A percentile compares a stretch with the other conserved stretches of the same genome.
Conservation (phyloP, 2,113 vertebrate species). For the Trematocara macrostoma region DNA sequence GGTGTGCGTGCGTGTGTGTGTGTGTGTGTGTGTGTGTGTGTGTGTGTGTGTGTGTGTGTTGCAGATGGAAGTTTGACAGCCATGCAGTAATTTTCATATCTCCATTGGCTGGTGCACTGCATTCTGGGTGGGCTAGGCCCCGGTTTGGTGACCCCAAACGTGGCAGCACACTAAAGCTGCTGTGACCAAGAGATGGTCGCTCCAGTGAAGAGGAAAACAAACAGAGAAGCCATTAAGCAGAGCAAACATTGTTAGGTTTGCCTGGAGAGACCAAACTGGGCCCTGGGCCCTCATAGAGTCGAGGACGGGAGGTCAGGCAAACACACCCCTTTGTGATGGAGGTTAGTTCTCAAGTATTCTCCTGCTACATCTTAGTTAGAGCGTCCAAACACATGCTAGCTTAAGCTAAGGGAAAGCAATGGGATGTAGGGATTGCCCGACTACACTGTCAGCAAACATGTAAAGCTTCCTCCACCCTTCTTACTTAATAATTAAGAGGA, state of each 20-base stretch:
- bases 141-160: constrained; percentile 24
- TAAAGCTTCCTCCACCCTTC: background rate
- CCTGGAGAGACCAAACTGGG: constrained; percentile 32
- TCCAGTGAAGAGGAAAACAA: constrained; percentile 64
- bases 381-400: background rate
- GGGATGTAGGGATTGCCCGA: background rate
- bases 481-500: background rate
- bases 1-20: background rate
- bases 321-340: constrained; percentile 41
- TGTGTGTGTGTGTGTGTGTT: background rate
- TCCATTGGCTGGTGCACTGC: background rate
- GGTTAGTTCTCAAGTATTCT: constrained; percentile 8
- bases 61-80: background rate
- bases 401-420: background rate
- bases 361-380: constrained; percentile 29
- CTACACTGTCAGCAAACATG: background rate
- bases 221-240: constrained; percentile 59
- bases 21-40: background rate
- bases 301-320: constrained; percentile 38
- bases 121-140: constrained; percentile 43
- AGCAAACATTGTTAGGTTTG: constrained; percentile 54
- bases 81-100: constrained; percentile 9
- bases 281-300: constrained; percentile 16
- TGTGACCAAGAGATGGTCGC: constrained; percentile 23
- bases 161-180: constrained; percentile 36